Base-by-base conservation (phyloP, 1,140 invertebrate genomes). In the Chironomus tepperi region DNA sequence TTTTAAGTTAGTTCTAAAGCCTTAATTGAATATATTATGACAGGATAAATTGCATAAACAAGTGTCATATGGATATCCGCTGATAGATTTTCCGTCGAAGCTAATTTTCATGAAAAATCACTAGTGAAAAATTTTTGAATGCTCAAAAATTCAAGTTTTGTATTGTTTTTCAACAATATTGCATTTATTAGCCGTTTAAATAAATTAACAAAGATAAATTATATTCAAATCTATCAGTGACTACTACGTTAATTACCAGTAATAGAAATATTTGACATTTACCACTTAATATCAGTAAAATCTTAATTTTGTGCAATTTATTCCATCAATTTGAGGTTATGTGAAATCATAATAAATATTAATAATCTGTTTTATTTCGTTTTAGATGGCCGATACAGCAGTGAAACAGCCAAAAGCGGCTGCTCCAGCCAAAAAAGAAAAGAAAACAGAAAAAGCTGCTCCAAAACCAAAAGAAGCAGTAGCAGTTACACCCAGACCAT, bases 321-420 rank as follows among this genome's bases (percentile, higher is more conserved):
- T n/a, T 15, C n/a, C 7, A 57, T 1, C 24, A 34, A 57, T 57
- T n/a, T 57, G 47, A 57, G 47, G 47, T 57, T 57, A 57, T 57
- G 10, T 15, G 12, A 57, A 57, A 57, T 12, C 12, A 10, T n/a
- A 57, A 12, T n/a, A 57, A 57, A 57, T 12, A 15, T 57, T 57
- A 57, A 57, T 12, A 57, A 3, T 57, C 47, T 3, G 8, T 57
- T 12, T 57, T 12, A 12, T 57, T 12, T 57, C 12, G 15, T 57
- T 57, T 57, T 57, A 70, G 79, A 90, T 89, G 88, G 86, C 89
- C 78, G 88, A 89, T 80, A 82, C 83, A 77, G 80, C 84, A 77
- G 83, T 83, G 79, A 83, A 83, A 75, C 24, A 34, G 24, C 81
- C 85, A 76, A 87, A 88, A 77, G 83, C 86, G 19, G 86, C 87